Conservation (phyloP, 2,797 vertebrate species). For the Sitta carolinensis region DNA sequence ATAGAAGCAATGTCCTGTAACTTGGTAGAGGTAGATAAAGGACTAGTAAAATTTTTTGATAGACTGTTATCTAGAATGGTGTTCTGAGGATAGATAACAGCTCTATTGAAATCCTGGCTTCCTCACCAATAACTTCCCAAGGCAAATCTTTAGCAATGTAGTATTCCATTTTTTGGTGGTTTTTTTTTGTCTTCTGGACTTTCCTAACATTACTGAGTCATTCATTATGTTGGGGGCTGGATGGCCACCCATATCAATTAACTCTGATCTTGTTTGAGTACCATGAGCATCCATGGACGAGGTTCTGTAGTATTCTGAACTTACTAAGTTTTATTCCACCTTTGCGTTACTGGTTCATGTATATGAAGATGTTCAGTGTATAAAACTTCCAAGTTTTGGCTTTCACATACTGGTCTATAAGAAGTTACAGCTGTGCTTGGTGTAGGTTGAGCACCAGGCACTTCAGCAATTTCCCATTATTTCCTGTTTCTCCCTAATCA, state of each 20-base stretch:
- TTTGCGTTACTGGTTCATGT: not conserved
- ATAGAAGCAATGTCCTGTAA: not conserved
- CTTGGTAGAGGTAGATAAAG: not conserved
- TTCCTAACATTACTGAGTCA: not conserved
- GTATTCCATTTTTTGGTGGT: not conserved
- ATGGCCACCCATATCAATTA: not conserved
- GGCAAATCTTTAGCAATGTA: not conserved
- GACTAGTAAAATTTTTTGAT: not conserved
- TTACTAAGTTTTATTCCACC: not conserved
- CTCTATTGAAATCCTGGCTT: not conserved
- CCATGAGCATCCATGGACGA: not conserved
- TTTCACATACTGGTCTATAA: not conserved
- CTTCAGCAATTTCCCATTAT: not conserved
- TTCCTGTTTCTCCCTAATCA: constrained; percentile 3
- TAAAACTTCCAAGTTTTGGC: not conserved
- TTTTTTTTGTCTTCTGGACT: not conserved
- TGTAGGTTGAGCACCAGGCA: not conserved
- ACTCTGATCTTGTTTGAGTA: not conserved
- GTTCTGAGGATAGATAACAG: not conserved
- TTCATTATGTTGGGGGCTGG: not conserved
- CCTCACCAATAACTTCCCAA: not conserved
- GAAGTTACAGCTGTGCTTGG: constrained; percentile 5
- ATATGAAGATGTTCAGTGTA: not conserved
- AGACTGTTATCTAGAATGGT: not conserved
- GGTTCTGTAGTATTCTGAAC: not conserved